Percentiles rank a stretch among this genome's conserved stretches.
phyloP scores from a whole-genome alignment of 2,888 invertebrate genomes.

The Lithophane leautieri region DNA sequence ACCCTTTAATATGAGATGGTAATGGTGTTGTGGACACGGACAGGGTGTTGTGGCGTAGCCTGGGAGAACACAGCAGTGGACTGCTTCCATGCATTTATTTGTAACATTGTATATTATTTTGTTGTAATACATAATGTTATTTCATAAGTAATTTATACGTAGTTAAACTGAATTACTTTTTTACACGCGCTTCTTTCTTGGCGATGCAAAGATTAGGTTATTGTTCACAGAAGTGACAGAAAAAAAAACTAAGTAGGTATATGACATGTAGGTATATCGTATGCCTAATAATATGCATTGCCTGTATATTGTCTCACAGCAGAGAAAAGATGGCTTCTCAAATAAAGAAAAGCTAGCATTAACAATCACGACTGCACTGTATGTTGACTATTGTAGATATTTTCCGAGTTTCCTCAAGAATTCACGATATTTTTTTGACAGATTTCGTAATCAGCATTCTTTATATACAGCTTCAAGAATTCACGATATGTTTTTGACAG shows the following conservation, averaged over 20 bases:
- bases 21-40: neutral
- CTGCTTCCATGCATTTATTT: neutral
- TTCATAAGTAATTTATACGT: slow-evolving; percentile 11
- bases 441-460: neutral
- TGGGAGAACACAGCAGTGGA: too few relatives aligned
- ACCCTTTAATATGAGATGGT: neutral
- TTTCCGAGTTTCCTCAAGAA: neutral
- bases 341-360: neutral
- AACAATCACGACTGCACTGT: neutral
- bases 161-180: slow-evolving; percentile 17
- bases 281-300: neutral
- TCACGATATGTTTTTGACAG: neutral
- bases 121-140: slow-evolving; percentile 12
- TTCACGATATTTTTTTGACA: neutral
- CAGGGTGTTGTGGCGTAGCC: too few relatives aligned
- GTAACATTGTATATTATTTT: slow-evolving; percentile 9
- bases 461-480: neutral
- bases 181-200: slow-evolving; percentile 32
- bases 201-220: slow-evolving; percentile 12
- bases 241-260: neutral
- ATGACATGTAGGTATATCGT: neutral
- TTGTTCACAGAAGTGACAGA: slow-evolving; percentile 8
- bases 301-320: neutral
- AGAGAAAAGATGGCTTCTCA: neutral
- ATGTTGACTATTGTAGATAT: neutral